Percentiles rank a stretch among this genome's conserved stretches.
These are phyloP conservation scores for Intellagama lesueurii DNA, from an alignment of 2,797 vertebrate species.

Conservation along the genomic window DNA sequence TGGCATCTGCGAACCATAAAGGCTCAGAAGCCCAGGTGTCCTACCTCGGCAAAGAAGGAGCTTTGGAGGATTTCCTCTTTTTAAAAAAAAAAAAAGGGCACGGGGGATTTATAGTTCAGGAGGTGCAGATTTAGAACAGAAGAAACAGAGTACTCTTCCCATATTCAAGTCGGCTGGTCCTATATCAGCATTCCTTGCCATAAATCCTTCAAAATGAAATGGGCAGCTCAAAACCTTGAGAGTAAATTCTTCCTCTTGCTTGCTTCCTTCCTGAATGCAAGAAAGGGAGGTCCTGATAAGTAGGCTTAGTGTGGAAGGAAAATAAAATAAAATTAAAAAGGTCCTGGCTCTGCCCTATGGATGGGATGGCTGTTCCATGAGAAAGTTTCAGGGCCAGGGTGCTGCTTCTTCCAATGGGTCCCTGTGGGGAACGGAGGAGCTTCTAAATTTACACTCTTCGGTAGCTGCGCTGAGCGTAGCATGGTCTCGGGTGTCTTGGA, in stretches of 20 bases:
- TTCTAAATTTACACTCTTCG: constrained; percentile 22
- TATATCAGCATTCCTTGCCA: background rate
- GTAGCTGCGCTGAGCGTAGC: constrained; percentile 53
- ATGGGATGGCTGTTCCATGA: background rate
- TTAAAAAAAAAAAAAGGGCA: background rate
- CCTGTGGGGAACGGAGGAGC: constrained; percentile 45
- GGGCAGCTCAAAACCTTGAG: constrained; percentile 8
- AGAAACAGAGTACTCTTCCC: background rate
- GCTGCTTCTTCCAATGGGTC: constrained; percentile 23
- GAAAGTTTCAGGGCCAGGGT: constrained; percentile 14
- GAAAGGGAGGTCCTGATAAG: background rate
- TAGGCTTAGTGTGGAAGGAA: background rate
- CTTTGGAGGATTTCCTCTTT: background rate
- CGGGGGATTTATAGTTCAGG: background rate
- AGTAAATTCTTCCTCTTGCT: background rate
- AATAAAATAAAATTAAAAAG: background rate
- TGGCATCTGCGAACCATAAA: background rate
- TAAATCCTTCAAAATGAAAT: constrained; percentile 7
- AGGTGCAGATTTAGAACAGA: background rate
- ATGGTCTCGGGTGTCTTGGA: constrained; percentile 54
- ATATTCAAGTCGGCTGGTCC: background rate
- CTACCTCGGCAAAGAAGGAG: background rate
- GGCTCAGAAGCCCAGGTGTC: background rate
- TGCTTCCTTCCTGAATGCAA: background rate
- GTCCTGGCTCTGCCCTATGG: background rate